Evolutionary conservation across 2,113 vertebrate species (phyloP).

Genomic region (Cettia cetti): DNA sequence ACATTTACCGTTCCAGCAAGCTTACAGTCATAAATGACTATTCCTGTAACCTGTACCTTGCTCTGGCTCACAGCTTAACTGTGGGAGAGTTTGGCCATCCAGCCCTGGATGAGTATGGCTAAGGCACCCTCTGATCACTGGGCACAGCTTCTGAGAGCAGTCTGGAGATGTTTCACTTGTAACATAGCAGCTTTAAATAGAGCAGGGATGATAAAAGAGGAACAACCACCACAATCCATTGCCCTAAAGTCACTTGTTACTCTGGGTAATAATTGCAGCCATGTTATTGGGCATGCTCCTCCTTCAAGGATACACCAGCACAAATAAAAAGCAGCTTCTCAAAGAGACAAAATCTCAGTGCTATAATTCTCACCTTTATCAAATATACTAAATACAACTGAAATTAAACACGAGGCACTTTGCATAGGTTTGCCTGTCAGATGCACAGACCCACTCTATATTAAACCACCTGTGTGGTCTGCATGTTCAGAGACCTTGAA

Average conservation of each 20-base stretch:
- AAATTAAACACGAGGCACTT: neutral
- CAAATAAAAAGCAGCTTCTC: neutral
- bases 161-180: neutral
- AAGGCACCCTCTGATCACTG: neutral
- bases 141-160: neutral
- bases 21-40: neutral
- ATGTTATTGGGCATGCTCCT: rapidly evolving
- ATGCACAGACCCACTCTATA: neutral
- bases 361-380: neutral
- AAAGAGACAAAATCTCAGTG: neutral
- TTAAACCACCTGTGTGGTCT: neutral
- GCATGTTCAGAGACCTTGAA: neutral
- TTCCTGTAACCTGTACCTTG: neutral
- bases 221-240: neutral
- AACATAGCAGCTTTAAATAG: neutral
- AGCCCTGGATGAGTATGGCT: rapidly evolving
- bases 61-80: rapidly evolving
- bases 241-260: neutral
- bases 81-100: neutral
- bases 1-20: neutral
- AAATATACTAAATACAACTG: neutral
- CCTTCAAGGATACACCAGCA: neutral
- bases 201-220: neutral
- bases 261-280: neutral
- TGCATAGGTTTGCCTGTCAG: neutral